Percentiles rank a stretch among this genome's conserved stretches.
Evolutionary conservation across 1,140 invertebrate genomes (phyloP).

Genomic region (Stegodyphus mimosarum): DNA sequence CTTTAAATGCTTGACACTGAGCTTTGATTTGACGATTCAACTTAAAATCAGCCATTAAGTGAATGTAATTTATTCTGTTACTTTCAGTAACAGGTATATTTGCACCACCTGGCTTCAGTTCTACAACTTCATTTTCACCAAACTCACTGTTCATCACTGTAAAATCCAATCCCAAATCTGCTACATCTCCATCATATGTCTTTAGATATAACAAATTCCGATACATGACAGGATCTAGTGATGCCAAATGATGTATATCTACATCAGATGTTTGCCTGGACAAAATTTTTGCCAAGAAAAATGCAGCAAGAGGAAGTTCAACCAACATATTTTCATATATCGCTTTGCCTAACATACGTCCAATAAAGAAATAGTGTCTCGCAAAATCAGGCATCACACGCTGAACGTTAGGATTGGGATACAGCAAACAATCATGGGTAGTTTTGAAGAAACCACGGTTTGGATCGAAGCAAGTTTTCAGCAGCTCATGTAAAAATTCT

Average conservation of each 20-base stretch:
- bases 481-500: constrained; percentile 89
- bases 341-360: constrained; percentile 94
- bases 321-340: constrained; percentile 95
- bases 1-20: constrained; percentile 87
- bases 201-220: constrained; percentile 89
- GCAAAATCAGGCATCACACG: constrained; percentile 85
- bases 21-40: constrained; percentile 75
- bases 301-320: constrained; percentile 92
- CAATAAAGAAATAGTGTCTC: constrained; percentile 96
- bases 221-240: constrained; percentile 83
- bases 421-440: constrained; percentile 92
- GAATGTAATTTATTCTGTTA: constrained; percentile 97
- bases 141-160: constrained; percentile 90
- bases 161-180: constrained; percentile 83
- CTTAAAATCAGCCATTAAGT: constrained; percentile 95
- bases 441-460: constrained; percentile 94
- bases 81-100: constrained; percentile 89
- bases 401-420: constrained; percentile 93
- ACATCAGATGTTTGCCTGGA: constrained; percentile 78
- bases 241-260: constrained; percentile 93
- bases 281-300: constrained; percentile 89
- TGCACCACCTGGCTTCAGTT: constrained; percentile 88
- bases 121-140: constrained; percentile 84
- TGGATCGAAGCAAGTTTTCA: constrained; percentile 96
- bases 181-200: constrained; percentile 71